Evolutionary conservation across 2,888 invertebrate genomes (phyloP), one percentile per base, ranked within the genome.

Genomic region (Gordius sp.): DNA sequence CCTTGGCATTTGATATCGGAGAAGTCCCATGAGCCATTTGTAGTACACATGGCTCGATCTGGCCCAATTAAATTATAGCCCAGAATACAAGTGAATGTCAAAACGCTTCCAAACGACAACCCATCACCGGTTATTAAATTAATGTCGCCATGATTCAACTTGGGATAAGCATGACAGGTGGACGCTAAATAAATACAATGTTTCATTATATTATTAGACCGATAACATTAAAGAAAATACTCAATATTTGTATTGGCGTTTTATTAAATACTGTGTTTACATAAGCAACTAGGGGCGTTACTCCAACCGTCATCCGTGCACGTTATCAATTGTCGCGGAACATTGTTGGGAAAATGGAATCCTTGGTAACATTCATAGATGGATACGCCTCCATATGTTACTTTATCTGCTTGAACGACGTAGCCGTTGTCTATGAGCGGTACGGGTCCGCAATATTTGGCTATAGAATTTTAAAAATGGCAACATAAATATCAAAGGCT

Each of bases 351-450:
- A 66, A 91, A 89, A 56, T 83, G 83, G 67, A 87, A 87, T 47
- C 86, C 89, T 57, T 87, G 86, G 68, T 91, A 89, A 67, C 89
- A 91, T 66, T 87, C 86, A 68, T 89, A 91, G 68, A 83, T 85
- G 58, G 87, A 87, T 62, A 83, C 75, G 33, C 87, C 89, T 60
- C 79, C 77, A 66, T 83, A 91, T 1, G 87, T 89, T 2, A 91
- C 89, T 69, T 89, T 89, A 2, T 85, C 81, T 0, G 89, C 85
- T 55, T 83, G 84, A 67, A 85, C 85, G 1, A 87, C 87, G 70
- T 87, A 89, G 55, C 89, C 89, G 68, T 89, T 91, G 66, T 86
- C 84, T 61, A 91, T 91, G 75, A 91, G 91, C 58, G 89, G 89
- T 55, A 91, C 89, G 25, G 89, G 87, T 58, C 87, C 87, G 69